phyloP scores from a whole-genome alignment of 2,113 vertebrate genomes.

The Limnothrissa miodon region DNA sequence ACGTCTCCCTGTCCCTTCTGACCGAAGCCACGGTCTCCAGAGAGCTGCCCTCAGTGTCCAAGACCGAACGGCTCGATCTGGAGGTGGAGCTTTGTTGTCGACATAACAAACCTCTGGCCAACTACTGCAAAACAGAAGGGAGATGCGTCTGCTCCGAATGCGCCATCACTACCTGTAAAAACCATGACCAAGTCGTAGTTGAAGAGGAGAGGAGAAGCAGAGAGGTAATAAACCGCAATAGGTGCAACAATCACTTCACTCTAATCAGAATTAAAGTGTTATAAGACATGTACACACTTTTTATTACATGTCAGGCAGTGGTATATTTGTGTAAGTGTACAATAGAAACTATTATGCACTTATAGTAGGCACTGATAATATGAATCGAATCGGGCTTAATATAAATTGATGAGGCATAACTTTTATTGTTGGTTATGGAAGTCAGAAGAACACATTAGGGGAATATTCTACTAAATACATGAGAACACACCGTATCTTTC shows the following conservation, averaged over 20 bases:
- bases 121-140: slow-evolving; percentile 80
- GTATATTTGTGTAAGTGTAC: too few relatives aligned
- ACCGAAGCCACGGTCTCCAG: slow-evolving; percentile 46
- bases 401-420: too few relatives aligned
- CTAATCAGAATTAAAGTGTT: background rate
- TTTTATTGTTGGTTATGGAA: background rate
- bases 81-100: slow-evolving; percentile 65
- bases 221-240: slow-evolving; percentile 66
- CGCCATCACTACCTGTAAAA: slow-evolving; percentile 67
- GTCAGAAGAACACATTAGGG: background rate
- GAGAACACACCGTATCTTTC: background rate
- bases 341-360: too few relatives aligned
- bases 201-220: slow-evolving; percentile 69
- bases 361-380: too few relatives aligned
- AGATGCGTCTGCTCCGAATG: slow-evolving; percentile 80
- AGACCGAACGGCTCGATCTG: background rate
- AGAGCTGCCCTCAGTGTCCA: background rate
- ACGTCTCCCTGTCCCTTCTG: slow-evolving; percentile 49
- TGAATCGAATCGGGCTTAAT: too few relatives aligned
- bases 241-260: too few relatives aligned
- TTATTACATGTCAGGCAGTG: background rate
- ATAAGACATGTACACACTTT: background rate
- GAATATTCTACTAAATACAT: background rate
- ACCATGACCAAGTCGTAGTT: slow-evolving; percentile 70
- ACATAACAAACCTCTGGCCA: slow-evolving; percentile 78